Evolutionary conservation across 1,140 invertebrate genomes (phyloP), one percentile per base, ranked within the genome.

Genomic region (Phocides pigmalion): DNA sequence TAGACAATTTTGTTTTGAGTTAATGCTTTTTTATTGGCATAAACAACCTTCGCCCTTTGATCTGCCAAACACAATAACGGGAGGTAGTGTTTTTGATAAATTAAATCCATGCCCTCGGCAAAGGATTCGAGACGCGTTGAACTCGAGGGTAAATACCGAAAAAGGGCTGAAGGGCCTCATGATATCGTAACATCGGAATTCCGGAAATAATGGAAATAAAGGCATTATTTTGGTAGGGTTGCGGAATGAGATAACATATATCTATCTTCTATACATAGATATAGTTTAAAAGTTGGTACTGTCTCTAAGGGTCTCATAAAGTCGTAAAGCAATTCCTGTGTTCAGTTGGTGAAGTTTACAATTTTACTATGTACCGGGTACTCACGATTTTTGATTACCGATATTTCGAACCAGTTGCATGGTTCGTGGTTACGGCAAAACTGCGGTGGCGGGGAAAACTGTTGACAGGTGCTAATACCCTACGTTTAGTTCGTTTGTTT

Each of bases 71-170:
- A 56, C 53, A 56, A 56, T 56, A 56, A 58, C 12, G 15, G 19
- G 41, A 58, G 53, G 53, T 58, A 58, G 53, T 58, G 53, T 58
- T 58, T 58, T 58, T 58, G 53, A 58, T 58, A 58, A 44, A 58
- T 58, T 58, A 58, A 44, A 58, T 58, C 53, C 53, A 9, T 25
- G 53, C 53, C 22, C 35, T 2, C 15, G 12, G 44, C 28, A 16
- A 50, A 49, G 22, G 50, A 32, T 17, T 41, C 12, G 32, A 22
- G 28, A 25, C 20, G 15, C 14, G 5, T 32, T 16, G 11, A n/a
- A 49, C 15, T 50, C 15, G 20, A 15, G 28, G 53, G 19, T 17
- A 28, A 50, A 42, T 12, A n/a, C 12, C 19, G 37, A 37, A 56
- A 14, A 56, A 37, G 53, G 53, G 25, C 39, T 22, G n/a, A n/a